A percentile compares a stretch with the other conserved stretches of the same genome.
These are phyloP conservation scores for Papilio demoleus DNA, from an alignment of 2,888 invertebrate genomes.

Conservation along the genomic window DNA sequence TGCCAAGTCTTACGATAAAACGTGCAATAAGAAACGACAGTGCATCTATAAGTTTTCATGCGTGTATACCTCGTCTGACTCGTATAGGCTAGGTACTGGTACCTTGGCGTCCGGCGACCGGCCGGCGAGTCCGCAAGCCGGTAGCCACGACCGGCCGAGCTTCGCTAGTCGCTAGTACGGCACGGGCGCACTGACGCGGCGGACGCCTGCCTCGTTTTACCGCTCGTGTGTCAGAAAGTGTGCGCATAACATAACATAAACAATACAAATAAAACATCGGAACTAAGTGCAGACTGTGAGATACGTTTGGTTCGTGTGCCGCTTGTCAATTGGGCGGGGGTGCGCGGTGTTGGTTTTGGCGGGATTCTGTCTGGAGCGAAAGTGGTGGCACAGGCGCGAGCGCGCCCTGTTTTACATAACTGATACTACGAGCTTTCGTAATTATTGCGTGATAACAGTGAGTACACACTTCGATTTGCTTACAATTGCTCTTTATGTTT, in stretches of 20 bases:
- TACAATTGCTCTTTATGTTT: slow-evolving; percentile 45
- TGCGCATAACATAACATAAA: slow-evolving; percentile 62
- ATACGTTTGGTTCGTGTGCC: slow-evolving; percentile 55
- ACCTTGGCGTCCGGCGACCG: slow-evolving; percentile 50
- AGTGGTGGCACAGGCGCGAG: slow-evolving; percentile 57
- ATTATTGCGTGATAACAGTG: slow-evolving; percentile 79
- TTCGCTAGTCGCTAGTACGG: slow-evolving; percentile 67
- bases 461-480: slow-evolving; percentile 60
- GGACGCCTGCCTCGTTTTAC: slow-evolving; percentile 64
- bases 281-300: slow-evolving; percentile 64
- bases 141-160: slow-evolving; percentile 58
- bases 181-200: slow-evolving; percentile 67
- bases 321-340: slow-evolving; percentile 45
- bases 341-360: slow-evolving; percentile 57
- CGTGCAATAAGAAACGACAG: slow-evolving; percentile 64
- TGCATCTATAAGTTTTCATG: slow-evolving; percentile 50
- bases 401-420: slow-evolving; percentile 65
- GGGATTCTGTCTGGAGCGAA: slow-evolving; percentile 66
- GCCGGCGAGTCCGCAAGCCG: slow-evolving; percentile 58
- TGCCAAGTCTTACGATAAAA: slow-evolving; percentile 60
- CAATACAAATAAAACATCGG: slow-evolving; percentile 55
- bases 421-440: slow-evolving; percentile 74
- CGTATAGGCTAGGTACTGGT: slow-evolving; percentile 42
- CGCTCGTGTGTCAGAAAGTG: slow-evolving; percentile 44
- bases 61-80: slow-evolving; percentile 44